These are phyloP conservation scores for Dryobotodes eremita DNA, from an alignment of 2,888 invertebrate species.

Conservation along the genomic window DNA sequence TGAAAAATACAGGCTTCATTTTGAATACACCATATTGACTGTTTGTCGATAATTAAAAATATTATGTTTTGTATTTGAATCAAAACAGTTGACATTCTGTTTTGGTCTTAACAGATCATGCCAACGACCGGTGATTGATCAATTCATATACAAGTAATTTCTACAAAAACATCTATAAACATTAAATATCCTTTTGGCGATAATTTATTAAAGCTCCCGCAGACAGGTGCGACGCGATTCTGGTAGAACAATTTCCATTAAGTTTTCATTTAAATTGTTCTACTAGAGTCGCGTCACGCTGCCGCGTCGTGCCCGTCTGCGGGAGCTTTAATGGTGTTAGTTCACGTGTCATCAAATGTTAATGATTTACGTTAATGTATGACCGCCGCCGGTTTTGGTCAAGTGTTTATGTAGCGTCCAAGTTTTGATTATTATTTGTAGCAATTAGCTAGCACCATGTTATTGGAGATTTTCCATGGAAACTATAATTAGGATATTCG, in stretches of 20 bases:
- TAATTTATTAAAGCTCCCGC: neutral
- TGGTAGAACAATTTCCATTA: too few species aligned
- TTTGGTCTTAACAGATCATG: neutral
- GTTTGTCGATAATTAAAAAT: neutral
- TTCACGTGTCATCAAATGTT: constrained; percentile 12
- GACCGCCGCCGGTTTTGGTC: constrained; percentile 9
- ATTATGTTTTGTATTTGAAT: neutral
- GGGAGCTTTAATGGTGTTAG: constrained; percentile 9
- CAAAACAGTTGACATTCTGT: neutral
- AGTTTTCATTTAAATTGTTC: too few species aligned
- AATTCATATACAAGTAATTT: constrained; percentile 36
- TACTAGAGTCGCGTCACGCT: too few species aligned
- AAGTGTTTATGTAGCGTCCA: constrained; percentile 8
- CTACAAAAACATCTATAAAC: constrained; percentile 17
- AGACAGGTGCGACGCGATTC: too few species aligned
- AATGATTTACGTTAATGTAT: constrained; percentile 46
- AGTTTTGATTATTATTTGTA: constrained; percentile 18
- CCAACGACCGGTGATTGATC: neutral
- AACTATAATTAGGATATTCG: neutral
- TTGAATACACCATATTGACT: neutral
- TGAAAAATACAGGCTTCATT: neutral
- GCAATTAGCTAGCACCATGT: neutral
- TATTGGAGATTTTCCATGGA: constrained; percentile 3
- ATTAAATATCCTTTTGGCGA: constrained; percentile 18
- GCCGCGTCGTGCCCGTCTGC: too few species aligned